A percentile compares a stretch with the other conserved stretches of the same genome.
These are phyloP conservation scores for Lumbricus terrestris DNA, from an alignment of 2,888 invertebrate genomes.

Conservation along the genomic window DNA sequence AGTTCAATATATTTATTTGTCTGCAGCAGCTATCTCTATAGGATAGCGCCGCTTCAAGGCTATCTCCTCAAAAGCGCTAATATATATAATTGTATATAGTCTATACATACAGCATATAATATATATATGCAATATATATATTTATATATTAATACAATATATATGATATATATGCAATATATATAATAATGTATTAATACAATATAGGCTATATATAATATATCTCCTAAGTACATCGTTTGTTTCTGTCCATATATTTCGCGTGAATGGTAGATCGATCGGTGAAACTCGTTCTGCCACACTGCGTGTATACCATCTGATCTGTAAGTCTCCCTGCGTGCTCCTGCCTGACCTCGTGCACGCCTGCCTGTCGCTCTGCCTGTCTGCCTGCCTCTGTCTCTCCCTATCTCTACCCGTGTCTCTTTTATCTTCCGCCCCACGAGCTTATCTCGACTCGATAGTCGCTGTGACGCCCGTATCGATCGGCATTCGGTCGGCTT, in stretches of 20 bases:
- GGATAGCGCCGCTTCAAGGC: too few relatives aligned
- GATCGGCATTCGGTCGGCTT: neutral
- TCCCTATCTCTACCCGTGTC: neutral
- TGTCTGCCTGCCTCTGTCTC: neutral
- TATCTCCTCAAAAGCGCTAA: too few relatives aligned
- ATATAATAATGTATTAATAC: too few relatives aligned
- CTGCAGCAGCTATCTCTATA: too few relatives aligned
- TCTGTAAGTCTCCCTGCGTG: neutral
- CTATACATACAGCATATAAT: too few relatives aligned
- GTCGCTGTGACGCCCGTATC: neutral
- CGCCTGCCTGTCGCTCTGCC: neutral
- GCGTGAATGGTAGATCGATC: neutral
- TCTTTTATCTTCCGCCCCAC: neutral
- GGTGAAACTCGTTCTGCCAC: neutral
- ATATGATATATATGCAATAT: too few relatives aligned
- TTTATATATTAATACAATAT: too few relatives aligned
- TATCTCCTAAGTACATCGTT: neutral
- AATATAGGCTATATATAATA: too few relatives aligned
- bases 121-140: too few relatives aligned
- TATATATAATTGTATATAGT: too few relatives aligned
- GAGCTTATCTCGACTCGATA: conserved; percentile 3
- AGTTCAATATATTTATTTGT: too few relatives aligned
- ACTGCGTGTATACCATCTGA: neutral
- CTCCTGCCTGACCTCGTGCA: neutral
- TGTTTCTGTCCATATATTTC: neutral